Evolutionary conservation across 2,113 vertebrate species (phyloP), one percentile per base, ranked within the genome.

Genomic region (Ctenomys sociabilis): DNA sequence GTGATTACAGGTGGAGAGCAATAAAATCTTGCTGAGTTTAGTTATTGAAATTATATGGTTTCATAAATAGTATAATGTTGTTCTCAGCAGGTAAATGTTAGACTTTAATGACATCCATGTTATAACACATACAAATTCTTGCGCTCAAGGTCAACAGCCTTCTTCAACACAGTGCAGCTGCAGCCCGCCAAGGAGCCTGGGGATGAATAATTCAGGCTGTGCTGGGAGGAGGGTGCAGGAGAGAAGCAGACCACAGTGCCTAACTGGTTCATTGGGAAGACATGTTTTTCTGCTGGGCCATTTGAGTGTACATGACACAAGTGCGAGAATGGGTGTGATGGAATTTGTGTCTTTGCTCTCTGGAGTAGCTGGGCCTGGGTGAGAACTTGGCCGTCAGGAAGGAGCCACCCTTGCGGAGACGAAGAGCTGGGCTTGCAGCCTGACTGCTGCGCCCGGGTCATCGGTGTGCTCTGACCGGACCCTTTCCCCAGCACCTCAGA

Each of bases 11-110:
- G 98, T 98, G 97, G 97, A 97, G 94, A 95, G 97, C 96, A 98
- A 96, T 98, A 98, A 98, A 98, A 98, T 98, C 98, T 98, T 99
- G 98, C 98, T 98, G 98, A 99, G 97, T 98, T 98, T 98, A 98
- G 94, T 96, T 98, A 97, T 90, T 98, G 97, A 97, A 98, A 98
- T 98, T 96, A 97, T 97, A 98, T 97, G 96, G 97, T 98, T 98
- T 98, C 97, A 98, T 98, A 98, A 98, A 98, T 95, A 98, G 97
- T 94, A 93, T 98, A 98, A 98, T 96, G 94, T 98, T 98, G 92
- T 98, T 98, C 98, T 98, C 96, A 96, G 98, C 94, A 96, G 97
- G 97, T 97, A 97, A 98, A 98, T 96, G 93, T 95, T 98, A 83
- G 96, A 97, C 98, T 98, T 98, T 98, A 98, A 98, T 96, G 94